Percentiles rank a stretch among this genome's conserved stretches.
These are phyloP conservation scores for Zeugodacus cucurbitae DNA, from an alignment of 1,140 invertebrate species.

Conservation along the genomic window DNA sequence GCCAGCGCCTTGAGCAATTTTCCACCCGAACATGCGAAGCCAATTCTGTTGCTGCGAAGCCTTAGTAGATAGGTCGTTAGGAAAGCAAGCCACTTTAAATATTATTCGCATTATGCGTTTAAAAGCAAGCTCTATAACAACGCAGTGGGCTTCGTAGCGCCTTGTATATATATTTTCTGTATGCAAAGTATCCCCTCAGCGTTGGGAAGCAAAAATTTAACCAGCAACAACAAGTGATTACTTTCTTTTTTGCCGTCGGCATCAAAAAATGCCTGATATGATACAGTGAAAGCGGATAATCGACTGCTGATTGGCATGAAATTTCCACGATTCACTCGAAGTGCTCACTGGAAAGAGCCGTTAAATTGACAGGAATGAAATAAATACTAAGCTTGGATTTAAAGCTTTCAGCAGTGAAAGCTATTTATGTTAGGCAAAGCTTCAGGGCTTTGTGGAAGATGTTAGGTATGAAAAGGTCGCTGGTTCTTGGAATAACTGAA, in stretches of 20 bases:
- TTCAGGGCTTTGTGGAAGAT: too few relatives aligned
- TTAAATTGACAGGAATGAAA: background rate
- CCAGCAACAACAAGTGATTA: background rate
- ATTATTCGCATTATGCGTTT: background rate
- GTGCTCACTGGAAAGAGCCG: background rate
- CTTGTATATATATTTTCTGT: too few relatives aligned
- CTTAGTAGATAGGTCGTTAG: background rate
- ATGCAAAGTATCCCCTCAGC: background rate
- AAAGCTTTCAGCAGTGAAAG: background rate
- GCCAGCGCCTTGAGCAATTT: slow-evolving; percentile 1
- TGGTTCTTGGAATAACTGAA: too few relatives aligned
- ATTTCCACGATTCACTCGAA: background rate
- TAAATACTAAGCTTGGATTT: background rate
- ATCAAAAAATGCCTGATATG: background rate
- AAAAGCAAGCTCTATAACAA: background rate
- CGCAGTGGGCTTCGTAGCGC: background rate
- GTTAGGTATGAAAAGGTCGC: too few relatives aligned
- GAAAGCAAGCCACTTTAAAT: slow-evolving; percentile 1
- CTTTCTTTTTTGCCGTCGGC: background rate
- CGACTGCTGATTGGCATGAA: background rate
- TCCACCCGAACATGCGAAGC: background rate
- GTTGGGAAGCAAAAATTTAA: background rate
- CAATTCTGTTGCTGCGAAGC: background rate
- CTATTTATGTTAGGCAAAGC: too few relatives aligned
- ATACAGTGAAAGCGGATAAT: background rate